Evolutionary conservation across 2,797 vertebrate genomes (phyloP), one percentile per base, ranked within the genome.

Genomic region (Phataginus tricuspis): DNA sequence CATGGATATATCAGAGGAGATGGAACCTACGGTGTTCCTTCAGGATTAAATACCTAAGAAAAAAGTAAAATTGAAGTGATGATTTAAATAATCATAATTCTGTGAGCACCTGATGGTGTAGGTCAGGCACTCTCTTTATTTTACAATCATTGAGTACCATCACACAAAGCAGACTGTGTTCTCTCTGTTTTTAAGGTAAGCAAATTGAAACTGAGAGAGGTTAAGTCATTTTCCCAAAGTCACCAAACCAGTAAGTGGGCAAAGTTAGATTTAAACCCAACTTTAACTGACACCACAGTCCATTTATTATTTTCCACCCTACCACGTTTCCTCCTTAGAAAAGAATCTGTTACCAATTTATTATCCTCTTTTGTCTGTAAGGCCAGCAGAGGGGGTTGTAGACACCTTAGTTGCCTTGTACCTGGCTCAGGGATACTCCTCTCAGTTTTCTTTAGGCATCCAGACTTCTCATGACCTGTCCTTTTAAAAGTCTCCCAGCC

Each of bases 201-300:
- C 23, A 95, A 42, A 66, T 19, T 77, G 45, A 94, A 85, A 11
- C 45, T 90, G 51, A 90, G 25, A 84, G 63, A 97, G 13, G 21
- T 71, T 75, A 90, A 42, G 14, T 61, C 13, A 79, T 75, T 77
- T 88, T 68, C 55, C 42, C 59, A 80, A 90, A 69, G 34, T 71
- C 72, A 72, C 64, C 85, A 95, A 86, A 88, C 64, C 64, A 74
- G 21, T 42, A 63, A 85, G 55, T 64, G 29, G 64, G 59, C 42
- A 51, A 68, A 92, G 82, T 68, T 61, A 92, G 66, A 72, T 90
- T 78, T 78, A 68, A 91, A 51, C 69, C 29, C 53, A 75, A 84
- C 31, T 93, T 84, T 86, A 71, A 71, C 13, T 66, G 57, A 74
- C 10, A 39, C 83, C 57, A 63, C 84, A 85, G 53, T 82, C 53